phyloP scores from a whole-genome alignment of 2,797 vertebrate genomes.

The Oceanodroma leucorhoa region DNA sequence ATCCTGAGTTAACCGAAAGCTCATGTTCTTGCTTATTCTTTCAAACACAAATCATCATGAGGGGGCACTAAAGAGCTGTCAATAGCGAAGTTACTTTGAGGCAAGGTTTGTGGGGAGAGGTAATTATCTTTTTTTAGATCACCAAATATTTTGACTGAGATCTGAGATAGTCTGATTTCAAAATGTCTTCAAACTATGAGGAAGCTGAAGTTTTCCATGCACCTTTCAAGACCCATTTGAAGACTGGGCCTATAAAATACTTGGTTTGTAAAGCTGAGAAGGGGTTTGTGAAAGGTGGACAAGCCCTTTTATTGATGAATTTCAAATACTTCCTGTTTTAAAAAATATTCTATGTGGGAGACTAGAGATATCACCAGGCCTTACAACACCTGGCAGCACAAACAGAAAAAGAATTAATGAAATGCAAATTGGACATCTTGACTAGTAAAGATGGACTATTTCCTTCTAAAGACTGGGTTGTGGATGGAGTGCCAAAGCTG shows the following conservation, averaged over 20 bases:
- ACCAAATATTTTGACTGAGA: not conserved
- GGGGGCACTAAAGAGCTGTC: slow-evolving; percentile 66
- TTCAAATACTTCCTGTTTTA: not conserved
- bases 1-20: not conserved
- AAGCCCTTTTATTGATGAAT: not conserved
- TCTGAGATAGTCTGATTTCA: not conserved
- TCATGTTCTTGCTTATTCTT: not conserved
- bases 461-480: not conserved
- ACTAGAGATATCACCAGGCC: not conserved
- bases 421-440: not conserved
- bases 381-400: slow-evolving; percentile 21
- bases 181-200: not conserved
- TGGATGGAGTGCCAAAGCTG: not conserved
- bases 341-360: not conserved
- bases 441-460: not conserved
- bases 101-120: not conserved
- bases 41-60: slow-evolving; percentile 55
- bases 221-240: not conserved
- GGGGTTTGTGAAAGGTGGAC: not conserved
- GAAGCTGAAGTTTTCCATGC: not conserved
- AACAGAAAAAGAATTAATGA: not conserved
- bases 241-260: not conserved
- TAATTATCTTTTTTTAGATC: not conserved
- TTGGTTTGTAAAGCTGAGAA: not conserved
- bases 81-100: not conserved